Conservation (phyloP, 2,113 vertebrate genomes). For the Ophthalmolycus amberensis region DNA sequence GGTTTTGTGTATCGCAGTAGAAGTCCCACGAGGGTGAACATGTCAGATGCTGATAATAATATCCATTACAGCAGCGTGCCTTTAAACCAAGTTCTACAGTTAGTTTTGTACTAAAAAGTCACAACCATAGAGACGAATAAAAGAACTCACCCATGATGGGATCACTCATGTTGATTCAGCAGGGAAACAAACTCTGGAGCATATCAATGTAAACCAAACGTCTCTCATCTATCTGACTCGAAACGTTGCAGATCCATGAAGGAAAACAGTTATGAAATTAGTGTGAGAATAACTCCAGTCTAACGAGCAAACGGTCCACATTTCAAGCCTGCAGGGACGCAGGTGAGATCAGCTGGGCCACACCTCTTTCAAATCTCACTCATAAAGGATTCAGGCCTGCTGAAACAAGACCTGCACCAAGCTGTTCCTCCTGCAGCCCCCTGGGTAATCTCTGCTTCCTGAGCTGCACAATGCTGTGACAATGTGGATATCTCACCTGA, state of each 20-base stretch:
- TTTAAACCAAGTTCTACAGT: neutral
- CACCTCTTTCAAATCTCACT: slow-evolving; percentile 43
- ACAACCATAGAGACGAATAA: neutral
- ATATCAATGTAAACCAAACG: neutral
- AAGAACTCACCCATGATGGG: slow-evolving; percentile 61
- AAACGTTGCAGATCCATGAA: slow-evolving; percentile 5
- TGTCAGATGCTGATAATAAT: neutral
- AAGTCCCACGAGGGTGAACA: too few species aligned
- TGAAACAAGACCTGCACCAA: slow-evolving; percentile 46
- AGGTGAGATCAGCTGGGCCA: slow-evolving; percentile 45
- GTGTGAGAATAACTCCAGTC: slow-evolving; percentile 1
- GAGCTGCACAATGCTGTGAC: neutral
- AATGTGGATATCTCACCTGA: neutral
- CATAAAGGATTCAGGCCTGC: slow-evolving; percentile 46
- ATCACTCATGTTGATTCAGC: slow-evolving; percentile 37
- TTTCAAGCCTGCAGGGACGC: slow-evolving; percentile 50
- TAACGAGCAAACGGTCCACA: slow-evolving; percentile 14
- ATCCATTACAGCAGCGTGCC: neutral
- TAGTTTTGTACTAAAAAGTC: neutral
- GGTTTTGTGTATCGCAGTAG: neutral
- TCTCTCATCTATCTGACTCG: neutral
- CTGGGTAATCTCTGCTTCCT: neutral
- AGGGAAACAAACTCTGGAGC: slow-evolving; percentile 7
- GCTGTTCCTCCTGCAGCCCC: neutral
- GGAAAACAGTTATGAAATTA: neutral